phyloP scores from a whole-genome alignment of 2,113 vertebrate genomes.

The Felis chaus region DNA sequence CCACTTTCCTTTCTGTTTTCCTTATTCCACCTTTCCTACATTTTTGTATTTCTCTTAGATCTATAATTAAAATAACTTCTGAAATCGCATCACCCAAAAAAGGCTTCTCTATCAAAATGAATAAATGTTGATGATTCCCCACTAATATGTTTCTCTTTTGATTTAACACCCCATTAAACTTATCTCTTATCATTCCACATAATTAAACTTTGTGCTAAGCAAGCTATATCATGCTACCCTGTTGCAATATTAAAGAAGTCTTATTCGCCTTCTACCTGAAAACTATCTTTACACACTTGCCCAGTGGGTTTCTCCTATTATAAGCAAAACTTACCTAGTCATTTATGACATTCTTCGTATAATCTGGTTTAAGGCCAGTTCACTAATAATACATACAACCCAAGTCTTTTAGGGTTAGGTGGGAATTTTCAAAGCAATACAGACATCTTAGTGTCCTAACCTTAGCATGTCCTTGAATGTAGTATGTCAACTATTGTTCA shows the following conservation, averaged over 20 bases:
- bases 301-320: background rate
- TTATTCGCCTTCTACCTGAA: background rate
- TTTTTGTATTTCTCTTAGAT: constrained; percentile 29
- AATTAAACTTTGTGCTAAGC: constrained; percentile 50
- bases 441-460: background rate
- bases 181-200: constrained; percentile 44
- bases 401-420: background rate
- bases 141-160: constrained; percentile 45
- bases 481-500: background rate
- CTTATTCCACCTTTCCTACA: background rate
- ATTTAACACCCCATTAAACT: constrained; percentile 57
- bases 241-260: background rate
- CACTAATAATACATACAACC: background rate
- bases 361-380: background rate
- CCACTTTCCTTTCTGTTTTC: background rate
- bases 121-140: constrained; percentile 41
- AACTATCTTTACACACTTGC: background rate
- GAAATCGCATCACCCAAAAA: background rate
- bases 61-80: constrained; percentile 57
- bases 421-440: background rate
- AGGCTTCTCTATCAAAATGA: constrained; percentile 42
- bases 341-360: background rate
- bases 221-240: constrained; percentile 16
- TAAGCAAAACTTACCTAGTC: background rate
- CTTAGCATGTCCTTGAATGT: background rate